These are phyloP conservation scores for Trachelus troglodyta DNA, from an alignment of 2,888 invertebrate genomes.

Conservation along the genomic window DNA sequence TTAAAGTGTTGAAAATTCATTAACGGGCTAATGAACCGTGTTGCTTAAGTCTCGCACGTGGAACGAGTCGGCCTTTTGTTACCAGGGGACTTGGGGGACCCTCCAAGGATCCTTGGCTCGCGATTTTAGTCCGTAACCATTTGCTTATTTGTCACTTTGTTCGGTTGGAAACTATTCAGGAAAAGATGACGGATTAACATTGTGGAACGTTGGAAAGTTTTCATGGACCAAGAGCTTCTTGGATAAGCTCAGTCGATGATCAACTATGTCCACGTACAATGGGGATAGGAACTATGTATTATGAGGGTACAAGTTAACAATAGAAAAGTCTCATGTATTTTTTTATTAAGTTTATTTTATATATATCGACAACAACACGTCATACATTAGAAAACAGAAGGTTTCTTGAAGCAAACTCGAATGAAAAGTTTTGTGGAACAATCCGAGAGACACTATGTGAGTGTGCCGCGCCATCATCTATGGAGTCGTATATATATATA, in stretches of 20 bases:
- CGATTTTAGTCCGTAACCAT: background rate
- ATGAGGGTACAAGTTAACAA: background rate
- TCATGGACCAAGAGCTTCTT: background rate
- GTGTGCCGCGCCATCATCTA: slow-evolving; percentile 68
- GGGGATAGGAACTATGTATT: background rate
- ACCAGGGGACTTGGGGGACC: background rate
- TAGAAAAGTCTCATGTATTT: slow-evolving; percentile 36
- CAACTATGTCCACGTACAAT: background rate
- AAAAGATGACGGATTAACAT: background rate
- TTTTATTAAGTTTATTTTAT: slow-evolving; percentile 68
- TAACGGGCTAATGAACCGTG: slow-evolving; percentile 55
- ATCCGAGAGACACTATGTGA: slow-evolving; percentile 67
- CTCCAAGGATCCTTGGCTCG: background rate
- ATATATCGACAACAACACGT: slow-evolving; percentile 68
- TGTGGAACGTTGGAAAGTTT: background rate
- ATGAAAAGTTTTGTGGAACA: slow-evolving; percentile 67
- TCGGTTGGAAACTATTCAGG: background rate
- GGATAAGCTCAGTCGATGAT: background rate
- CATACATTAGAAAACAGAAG: slow-evolving; percentile 68
- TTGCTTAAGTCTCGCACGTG: slow-evolving; percentile 48
- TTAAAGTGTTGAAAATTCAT: slow-evolving; percentile 58
- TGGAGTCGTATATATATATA: slow-evolving; percentile 66
- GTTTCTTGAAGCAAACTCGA: slow-evolving; percentile 67
- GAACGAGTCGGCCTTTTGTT: slow-evolving; percentile 22
- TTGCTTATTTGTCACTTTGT: background rate